Conservation (phyloP, 2,888 invertebrate genomes). For the Fabriciana adippe region DNA sequence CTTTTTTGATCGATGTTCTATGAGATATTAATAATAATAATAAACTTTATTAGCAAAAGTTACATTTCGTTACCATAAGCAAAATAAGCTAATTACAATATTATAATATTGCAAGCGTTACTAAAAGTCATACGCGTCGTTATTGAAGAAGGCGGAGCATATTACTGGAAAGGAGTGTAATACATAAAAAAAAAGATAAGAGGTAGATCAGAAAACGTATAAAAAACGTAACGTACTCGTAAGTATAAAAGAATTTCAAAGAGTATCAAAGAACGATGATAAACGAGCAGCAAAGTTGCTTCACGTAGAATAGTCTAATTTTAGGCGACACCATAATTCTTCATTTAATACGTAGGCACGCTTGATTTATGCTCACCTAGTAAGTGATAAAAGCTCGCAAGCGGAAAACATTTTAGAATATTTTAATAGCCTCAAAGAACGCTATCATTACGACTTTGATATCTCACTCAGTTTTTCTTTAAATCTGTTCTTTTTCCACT, state of each 20-base stretch:
- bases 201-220: neutral
- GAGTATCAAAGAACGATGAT: constrained; percentile 18
- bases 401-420: constrained; percentile 21
- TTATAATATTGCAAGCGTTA: too few species aligned
- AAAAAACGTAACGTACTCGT: too few species aligned
- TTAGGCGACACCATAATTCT: constrained; percentile 33
- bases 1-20: too few species aligned
- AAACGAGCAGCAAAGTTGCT: constrained; percentile 17
- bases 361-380: constrained; percentile 38
- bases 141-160: too few species aligned
- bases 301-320: constrained; percentile 35
- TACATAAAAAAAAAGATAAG: neutral
- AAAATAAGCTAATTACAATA: too few species aligned
- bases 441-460: constrained; percentile 2
- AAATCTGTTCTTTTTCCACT: neutral
- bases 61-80: too few species aligned
- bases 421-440: constrained; percentile 16
- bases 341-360: constrained; percentile 36
- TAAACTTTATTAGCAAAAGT: too few species aligned
- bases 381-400: constrained; percentile 27
- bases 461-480: neutral
- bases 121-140: too few species aligned
- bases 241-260: constrained; percentile 2
- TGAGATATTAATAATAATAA: too few species aligned
- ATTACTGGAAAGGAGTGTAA: too few species aligned